These are phyloP conservation scores for Megalonaias nervosa DNA, from an alignment of 1,140 invertebrate genomes.

Conservation along the genomic window DNA sequence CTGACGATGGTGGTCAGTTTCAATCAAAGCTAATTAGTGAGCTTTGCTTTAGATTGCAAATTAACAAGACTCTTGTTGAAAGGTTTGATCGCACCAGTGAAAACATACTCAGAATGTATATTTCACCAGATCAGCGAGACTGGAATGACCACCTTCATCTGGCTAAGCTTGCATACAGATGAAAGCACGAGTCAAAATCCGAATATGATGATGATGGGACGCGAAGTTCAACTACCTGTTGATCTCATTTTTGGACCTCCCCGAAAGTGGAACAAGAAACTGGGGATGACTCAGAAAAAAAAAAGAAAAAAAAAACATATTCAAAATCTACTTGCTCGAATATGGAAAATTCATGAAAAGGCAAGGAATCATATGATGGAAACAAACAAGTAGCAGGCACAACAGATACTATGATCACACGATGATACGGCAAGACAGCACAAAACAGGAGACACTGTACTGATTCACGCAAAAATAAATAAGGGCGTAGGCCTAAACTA, in stretches of 20 bases:
- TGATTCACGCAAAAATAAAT: too few relatives aligned
- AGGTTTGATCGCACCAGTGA: constrained; percentile 33
- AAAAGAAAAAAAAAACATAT: too few relatives aligned
- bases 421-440: too few relatives aligned
- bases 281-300: too few relatives aligned
- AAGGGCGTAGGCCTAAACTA: too few relatives aligned
- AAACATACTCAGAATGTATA: constrained; percentile 20
- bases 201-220: constrained; percentile 32
- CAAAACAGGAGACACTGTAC: too few relatives aligned
- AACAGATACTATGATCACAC: too few relatives aligned
- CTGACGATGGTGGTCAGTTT: constrained; percentile 62
- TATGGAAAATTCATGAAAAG: too few relatives aligned
- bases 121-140: constrained; percentile 13
- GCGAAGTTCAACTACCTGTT: constrained; percentile 23
- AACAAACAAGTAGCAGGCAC: too few relatives aligned
- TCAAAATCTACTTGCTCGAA: too few relatives aligned
- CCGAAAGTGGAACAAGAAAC: background rate
- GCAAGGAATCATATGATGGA: too few relatives aligned
- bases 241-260: constrained; percentile 17
- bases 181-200: constrained; percentile 17
- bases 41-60: constrained; percentile 33
- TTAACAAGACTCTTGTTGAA: constrained; percentile 41
- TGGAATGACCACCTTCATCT: constrained; percentile 31
- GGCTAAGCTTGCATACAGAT: constrained; percentile 26
- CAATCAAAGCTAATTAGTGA: constrained; percentile 25